A percentile compares a stretch with the other conserved stretches of the same genome.
Conservation (phyloP, 1,140 invertebrate species). For the Ganaspis sp. region DNA sequence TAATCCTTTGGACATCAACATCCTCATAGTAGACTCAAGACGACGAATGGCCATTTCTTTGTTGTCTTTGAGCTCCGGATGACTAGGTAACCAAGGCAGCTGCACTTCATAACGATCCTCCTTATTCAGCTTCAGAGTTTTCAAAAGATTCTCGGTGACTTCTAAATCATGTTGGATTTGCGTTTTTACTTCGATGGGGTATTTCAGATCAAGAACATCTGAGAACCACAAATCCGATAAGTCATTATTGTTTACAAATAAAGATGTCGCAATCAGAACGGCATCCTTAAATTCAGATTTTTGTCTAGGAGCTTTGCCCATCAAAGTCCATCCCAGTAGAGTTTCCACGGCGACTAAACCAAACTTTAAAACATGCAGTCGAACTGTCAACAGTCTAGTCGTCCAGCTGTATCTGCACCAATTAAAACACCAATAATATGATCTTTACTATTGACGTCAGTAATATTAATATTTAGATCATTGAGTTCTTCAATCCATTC, state of each 20-base stretch:
- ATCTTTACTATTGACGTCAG: constrained; percentile 31
- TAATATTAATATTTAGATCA: constrained; percentile 44
- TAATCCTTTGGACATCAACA: constrained; percentile 47
- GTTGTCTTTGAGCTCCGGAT: constrained; percentile 26
- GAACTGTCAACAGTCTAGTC: constrained; percentile 60
- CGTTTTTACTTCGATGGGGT: constrained; percentile 55
- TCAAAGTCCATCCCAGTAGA: constrained; percentile 58
- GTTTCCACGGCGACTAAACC: constrained; percentile 58
- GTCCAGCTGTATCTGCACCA: constrained; percentile 60
- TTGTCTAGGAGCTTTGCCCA: constrained; percentile 47
- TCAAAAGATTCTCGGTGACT: constrained; percentile 50
- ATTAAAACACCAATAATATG: constrained; percentile 54
- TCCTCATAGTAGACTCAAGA: constrained; percentile 39
- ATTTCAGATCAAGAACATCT: constrained; percentile 63
- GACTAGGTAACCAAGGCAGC: constrained; percentile 60
- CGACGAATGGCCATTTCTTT: constrained; percentile 30
- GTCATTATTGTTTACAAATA: constrained; percentile 37
- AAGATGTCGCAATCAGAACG: constrained; percentile 32
- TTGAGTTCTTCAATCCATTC: constrained; percentile 36
- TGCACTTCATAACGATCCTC: constrained; percentile 62
- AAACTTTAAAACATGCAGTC: constrained; percentile 34
- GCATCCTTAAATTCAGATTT: constrained; percentile 17
- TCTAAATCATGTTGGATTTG: constrained; percentile 46
- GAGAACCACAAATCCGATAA: constrained; percentile 64
- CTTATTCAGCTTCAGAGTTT: constrained; percentile 49